Percentiles rank a stretch among this genome's conserved stretches.
These are phyloP conservation scores for Drosophila histrio DNA, from an alignment of 2,888 invertebrate species.

Conservation along the genomic window DNA sequence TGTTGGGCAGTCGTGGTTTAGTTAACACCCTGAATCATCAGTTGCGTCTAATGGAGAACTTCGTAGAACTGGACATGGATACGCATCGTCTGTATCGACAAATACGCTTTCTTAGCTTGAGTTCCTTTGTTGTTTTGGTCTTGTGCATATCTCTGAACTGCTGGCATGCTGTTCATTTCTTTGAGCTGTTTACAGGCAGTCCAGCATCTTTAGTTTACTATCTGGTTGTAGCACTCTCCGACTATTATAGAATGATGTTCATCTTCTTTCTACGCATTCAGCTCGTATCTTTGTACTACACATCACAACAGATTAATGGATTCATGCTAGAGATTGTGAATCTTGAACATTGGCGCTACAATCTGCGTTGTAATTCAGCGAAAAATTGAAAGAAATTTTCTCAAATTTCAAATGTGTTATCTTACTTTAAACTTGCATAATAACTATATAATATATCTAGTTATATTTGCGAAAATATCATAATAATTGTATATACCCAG, in stretches of 20 bases:
- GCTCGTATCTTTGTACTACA: slow-evolving; percentile 37
- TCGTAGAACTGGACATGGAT: slow-evolving; percentile 43
- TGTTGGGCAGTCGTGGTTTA: slow-evolving; percentile 24
- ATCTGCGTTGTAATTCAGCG: slow-evolving; percentile 11
- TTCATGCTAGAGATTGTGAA: slow-evolving; percentile 38
- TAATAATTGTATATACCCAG: too few relatives aligned
- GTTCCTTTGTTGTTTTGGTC: not conserved
- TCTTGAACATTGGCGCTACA: slow-evolving; percentile 23
- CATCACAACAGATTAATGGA: slow-evolving; percentile 45
- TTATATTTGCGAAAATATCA: too few relatives aligned
- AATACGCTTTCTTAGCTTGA: slow-evolving; percentile 17
- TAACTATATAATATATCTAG: too few relatives aligned
- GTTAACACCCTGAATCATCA: slow-evolving; percentile 42
- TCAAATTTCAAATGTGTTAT: too few relatives aligned
- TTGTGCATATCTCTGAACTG: slow-evolving; percentile 38
- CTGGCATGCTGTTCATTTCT: slow-evolving; percentile 62
- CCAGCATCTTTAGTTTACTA: slow-evolving; percentile 45
- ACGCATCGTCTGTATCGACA: slow-evolving; percentile 28
- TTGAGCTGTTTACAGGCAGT: slow-evolving; percentile 44
- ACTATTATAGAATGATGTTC: slow-evolving; percentile 58
- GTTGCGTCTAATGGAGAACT: slow-evolving; percentile 30
- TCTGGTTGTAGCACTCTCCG: slow-evolving; percentile 49
- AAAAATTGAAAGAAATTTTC: not conserved
- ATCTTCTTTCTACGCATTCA: slow-evolving; percentile 50
- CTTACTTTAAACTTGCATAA: too few relatives aligned